These are phyloP conservation scores for Nestor notabilis DNA, from an alignment of 2,113 vertebrate genomes.

Conservation along the genomic window DNA sequence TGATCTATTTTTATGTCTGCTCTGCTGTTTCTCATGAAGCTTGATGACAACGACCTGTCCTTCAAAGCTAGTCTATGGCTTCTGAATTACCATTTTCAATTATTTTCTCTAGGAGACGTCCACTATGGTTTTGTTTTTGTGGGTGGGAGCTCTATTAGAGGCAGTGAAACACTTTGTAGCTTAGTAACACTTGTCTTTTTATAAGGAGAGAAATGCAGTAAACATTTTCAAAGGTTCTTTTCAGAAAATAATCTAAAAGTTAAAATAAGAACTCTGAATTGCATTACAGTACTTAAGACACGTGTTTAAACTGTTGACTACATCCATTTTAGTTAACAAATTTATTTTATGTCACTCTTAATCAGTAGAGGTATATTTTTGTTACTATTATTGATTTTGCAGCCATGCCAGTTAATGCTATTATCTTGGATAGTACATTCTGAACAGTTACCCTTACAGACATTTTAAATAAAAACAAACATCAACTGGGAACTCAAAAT, in stretches of 20 bases:
- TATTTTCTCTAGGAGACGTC: slow-evolving; percentile 47
- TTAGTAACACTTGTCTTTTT: not conserved
- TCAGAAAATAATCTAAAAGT: not conserved
- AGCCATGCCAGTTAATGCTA: slow-evolving; percentile 72
- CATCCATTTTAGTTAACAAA: slow-evolving; percentile 69
- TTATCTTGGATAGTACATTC: slow-evolving; percentile 67
- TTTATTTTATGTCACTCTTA: slow-evolving; percentile 74
- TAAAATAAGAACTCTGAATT: slow-evolving; percentile 39
- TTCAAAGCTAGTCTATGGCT: slow-evolving; percentile 67
- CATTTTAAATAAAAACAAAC: slow-evolving; percentile 79
- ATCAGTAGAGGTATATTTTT: slow-evolving; percentile 72
- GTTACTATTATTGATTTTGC: slow-evolving; percentile 73
- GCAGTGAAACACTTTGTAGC: not conserved
- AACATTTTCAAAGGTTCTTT: slow-evolving; percentile 27
- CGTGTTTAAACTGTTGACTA: slow-evolving; percentile 44
- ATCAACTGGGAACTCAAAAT: slow-evolving; percentile 68
- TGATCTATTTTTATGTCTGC: slow-evolving; percentile 80
- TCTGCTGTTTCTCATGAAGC: slow-evolving; percentile 72
- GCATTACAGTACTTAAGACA: slow-evolving; percentile 36
- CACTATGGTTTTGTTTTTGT: not conserved
- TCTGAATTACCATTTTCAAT: slow-evolving; percentile 76
- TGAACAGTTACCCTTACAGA: slow-evolving; percentile 67
- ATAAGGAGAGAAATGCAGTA: not conserved
- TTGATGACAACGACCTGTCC: slow-evolving; percentile 74
- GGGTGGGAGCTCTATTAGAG: not conserved